A percentile compares a stretch with the other conserved stretches of the same genome.
These are phyloP conservation scores for Periophthalmodon schlosseri DNA, from an alignment of 2,113 vertebrate genomes.

Conservation along the genomic window DNA sequence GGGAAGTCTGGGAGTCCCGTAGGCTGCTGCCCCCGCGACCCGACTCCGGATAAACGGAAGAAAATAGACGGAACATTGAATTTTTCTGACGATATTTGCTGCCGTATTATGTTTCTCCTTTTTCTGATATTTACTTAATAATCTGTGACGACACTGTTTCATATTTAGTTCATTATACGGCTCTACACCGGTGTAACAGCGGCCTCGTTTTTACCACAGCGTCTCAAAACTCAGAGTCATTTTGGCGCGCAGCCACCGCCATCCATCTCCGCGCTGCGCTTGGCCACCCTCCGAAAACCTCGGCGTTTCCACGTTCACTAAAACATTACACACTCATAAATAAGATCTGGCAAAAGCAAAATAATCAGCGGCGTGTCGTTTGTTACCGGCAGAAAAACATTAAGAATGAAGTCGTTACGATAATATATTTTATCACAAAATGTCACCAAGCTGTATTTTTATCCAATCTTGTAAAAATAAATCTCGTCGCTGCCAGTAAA, in stretches of 20 bases:
- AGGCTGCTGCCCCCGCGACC: no score
- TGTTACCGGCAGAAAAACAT: constrained; percentile 31
- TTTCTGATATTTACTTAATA: no score
- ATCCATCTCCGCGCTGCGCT: constrained; percentile 25
- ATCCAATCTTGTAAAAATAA: constrained; percentile 49
- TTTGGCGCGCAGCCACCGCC: constrained; percentile 9
- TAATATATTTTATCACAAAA: constrained; percentile 42
- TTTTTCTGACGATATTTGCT: no score
- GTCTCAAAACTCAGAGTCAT: not conserved
- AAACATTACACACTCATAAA: constrained; percentile 56
- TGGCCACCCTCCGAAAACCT: constrained; percentile 26
- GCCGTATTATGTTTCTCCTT: no score
- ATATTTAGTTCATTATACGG: no score
- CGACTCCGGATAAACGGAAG: no score
- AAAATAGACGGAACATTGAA: no score
- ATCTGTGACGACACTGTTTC: no score
- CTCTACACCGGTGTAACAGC: no score
- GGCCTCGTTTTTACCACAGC: constrained; percentile 1
- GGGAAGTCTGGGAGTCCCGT: no score
- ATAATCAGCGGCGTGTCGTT: constrained; percentile 21
- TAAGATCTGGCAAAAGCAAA: constrained; percentile 34
- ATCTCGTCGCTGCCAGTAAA: constrained; percentile 35
- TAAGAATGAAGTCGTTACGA: constrained; percentile 38
- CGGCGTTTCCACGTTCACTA: constrained; percentile 17
- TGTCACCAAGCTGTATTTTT: constrained; percentile 36